These are phyloP conservation scores for Drosophila neocordata DNA, from an alignment of 1,140 invertebrate species.

Conservation along the genomic window DNA sequence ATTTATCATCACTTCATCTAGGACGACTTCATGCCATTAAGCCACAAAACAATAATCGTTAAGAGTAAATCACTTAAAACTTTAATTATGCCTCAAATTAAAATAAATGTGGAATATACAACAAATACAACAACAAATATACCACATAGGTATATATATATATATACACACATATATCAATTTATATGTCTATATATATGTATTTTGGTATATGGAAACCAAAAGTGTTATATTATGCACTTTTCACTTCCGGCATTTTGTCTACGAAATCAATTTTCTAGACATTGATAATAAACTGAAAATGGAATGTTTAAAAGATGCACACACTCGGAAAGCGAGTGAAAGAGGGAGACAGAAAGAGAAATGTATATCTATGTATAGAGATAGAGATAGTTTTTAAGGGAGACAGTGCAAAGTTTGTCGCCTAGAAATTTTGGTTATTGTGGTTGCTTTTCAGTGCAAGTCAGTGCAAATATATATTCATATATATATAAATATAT, in stretches of 20 bases:
- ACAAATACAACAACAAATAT: neutral
- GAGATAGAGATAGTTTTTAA: constrained; percentile 14
- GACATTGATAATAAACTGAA: constrained; percentile 37
- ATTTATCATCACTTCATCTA: constrained; percentile 3
- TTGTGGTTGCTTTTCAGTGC: constrained; percentile 46
- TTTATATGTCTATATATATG: constrained; percentile 28
- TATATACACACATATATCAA: neutral
- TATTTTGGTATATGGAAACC: constrained; percentile 70
- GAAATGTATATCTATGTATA: neutral
- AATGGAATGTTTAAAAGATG: neutral
- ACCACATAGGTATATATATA: constrained; percentile 31
- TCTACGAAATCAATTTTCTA: constrained; percentile 69
- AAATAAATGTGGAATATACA: constrained; percentile 32
- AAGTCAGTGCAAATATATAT: constrained; percentile 35
- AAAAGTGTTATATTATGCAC: constrained; percentile 54
- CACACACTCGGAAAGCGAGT: constrained; percentile 18
- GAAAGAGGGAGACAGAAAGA: constrained; percentile 10
- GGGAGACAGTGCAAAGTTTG: neutral
- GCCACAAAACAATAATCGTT: constrained; percentile 39
- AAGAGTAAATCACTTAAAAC: constrained; percentile 39
- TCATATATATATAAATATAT: neutral
- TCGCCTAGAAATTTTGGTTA: constrained; percentile 50
- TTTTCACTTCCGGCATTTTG: constrained; percentile 50
- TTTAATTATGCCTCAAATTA: constrained; percentile 62
- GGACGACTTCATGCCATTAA: constrained; percentile 2